These are phyloP conservation scores for Watersipora subatra DNA, from an alignment of 1,140 invertebrate genomes.

Conservation along the genomic window DNA sequence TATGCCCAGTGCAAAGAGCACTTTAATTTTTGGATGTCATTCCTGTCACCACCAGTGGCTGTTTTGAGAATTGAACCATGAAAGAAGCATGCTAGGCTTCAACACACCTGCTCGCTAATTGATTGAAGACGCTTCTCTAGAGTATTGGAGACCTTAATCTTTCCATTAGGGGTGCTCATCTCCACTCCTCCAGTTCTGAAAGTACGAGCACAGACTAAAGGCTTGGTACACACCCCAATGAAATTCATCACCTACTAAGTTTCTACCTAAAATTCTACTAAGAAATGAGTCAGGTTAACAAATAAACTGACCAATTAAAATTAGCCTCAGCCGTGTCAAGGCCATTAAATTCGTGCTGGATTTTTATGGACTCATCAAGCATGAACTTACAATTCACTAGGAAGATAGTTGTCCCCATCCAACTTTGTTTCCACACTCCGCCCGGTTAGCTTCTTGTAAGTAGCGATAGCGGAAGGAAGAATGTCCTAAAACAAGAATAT, in stretches of 20 bases:
- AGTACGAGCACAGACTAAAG: conserved; percentile 13
- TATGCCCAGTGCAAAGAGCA: no score
- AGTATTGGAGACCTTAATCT: conserved; percentile 83
- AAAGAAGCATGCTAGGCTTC: not conserved
- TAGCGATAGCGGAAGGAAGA: conserved; percentile 15
- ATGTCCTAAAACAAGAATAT: conserved; percentile 20
- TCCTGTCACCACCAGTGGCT: no score
- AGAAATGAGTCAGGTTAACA: no score
- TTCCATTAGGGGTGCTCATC: conserved; percentile 62
- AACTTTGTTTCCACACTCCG: conserved; percentile 26
- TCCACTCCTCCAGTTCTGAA: conserved; percentile 77
- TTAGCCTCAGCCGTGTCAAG: no score
- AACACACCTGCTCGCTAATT: conserved; percentile 64
- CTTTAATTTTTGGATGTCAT: no score
- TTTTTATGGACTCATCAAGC: no score
- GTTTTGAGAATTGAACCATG: no score
- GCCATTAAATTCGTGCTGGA: no score
- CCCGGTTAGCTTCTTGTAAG: conserved; percentile 19
- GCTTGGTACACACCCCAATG: no score
- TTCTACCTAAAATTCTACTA: no score
- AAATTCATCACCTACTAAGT: no score
- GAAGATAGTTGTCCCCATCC: conserved; percentile 47
- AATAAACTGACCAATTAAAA: no score
- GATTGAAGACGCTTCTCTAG: conserved; percentile 84
- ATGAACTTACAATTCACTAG: conserved; percentile 25